These are phyloP conservation scores for Bombyx huttoni DNA, from an alignment of 2,888 invertebrate species.

Conservation along the genomic window DNA sequence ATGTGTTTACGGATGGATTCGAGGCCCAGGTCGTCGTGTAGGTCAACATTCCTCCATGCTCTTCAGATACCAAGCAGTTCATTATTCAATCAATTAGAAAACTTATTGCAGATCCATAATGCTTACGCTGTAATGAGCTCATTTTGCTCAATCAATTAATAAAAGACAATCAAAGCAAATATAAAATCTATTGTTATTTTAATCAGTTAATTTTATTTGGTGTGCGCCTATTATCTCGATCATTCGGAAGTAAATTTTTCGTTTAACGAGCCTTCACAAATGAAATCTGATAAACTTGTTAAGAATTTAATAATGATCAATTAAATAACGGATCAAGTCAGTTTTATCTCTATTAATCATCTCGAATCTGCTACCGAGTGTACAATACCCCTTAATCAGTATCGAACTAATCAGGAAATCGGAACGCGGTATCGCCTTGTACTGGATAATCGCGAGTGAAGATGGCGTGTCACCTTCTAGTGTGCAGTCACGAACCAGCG, in stretches of 20 bases:
- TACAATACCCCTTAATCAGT: constrained; percentile 3
- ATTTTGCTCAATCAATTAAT: background rate
- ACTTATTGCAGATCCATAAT: too few relatives aligned
- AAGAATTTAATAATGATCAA: constrained; percentile 2
- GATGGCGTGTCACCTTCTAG: constrained; percentile 56
- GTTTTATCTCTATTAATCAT: constrained; percentile 2
- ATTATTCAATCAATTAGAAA: too few relatives aligned
- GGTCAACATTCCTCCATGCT: too few relatives aligned
- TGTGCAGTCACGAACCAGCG: constrained; percentile 52
- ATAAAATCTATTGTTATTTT: background rate
- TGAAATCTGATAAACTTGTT: background rate
- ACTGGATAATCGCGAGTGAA: constrained; percentile 44
- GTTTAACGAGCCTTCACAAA: background rate
- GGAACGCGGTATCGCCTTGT: constrained; percentile 53
- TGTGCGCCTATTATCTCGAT: background rate
- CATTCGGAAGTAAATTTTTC: background rate
- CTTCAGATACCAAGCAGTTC: constrained; percentile 3
- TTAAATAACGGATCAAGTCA: background rate
- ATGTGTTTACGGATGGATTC: too few relatives aligned
- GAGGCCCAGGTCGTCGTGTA: too few relatives aligned
- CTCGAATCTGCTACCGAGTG: constrained; percentile 4
- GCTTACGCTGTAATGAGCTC: background rate
- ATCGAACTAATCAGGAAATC: constrained; percentile 34
- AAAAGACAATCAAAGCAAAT: background rate
- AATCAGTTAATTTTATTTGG: background rate